phyloP scores from a whole-genome alignment of 1,140 invertebrate species.

The Drosophila watanabei region DNA sequence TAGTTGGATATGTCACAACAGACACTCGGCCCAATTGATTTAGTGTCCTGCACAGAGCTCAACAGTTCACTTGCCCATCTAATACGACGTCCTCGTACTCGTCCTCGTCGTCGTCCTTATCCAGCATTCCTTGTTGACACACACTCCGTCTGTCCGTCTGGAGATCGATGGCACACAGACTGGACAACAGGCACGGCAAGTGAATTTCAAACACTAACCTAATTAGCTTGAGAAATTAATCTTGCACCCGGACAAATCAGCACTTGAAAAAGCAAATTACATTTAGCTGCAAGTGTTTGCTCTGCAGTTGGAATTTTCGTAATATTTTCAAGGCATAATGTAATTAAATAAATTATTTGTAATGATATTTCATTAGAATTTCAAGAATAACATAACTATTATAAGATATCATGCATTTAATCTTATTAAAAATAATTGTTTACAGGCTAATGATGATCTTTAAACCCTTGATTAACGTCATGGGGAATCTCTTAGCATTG shows the following conservation, averaged over 20 bases:
- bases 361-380: not conserved
- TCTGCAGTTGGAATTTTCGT: not conserved
- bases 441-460: too few relatives aligned
- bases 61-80: slow-evolving; percentile 40
- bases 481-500: too few relatives aligned
- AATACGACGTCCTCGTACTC: not conserved
- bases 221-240: slow-evolving; percentile 28
- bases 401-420: too few relatives aligned
- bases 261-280: not conserved
- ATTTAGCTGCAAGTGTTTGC: not conserved
- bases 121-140: slow-evolving; percentile 23
- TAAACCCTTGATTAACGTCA: too few relatives aligned
- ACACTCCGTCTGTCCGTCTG: slow-evolving; percentile 5
- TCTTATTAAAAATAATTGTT: too few relatives aligned
- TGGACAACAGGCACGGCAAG: slow-evolving; percentile 1
- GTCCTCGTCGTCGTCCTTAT: slow-evolving; percentile 2
- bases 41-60: slow-evolving; percentile 52
- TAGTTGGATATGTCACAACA: slow-evolving; percentile 64
- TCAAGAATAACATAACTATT: too few relatives aligned
- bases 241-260: slow-evolving; percentile 21
- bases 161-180: slow-evolving; percentile 29
- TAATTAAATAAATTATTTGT: not conserved
- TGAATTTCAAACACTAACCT: slow-evolving; percentile 39
- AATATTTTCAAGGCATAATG: not conserved
- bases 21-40: slow-evolving; percentile 65